A percentile compares a stretch with the other conserved stretches of the same genome.
These are phyloP conservation scores for Gavialis gangeticus DNA, from an alignment of 2,113 vertebrate genomes.

Conservation along the genomic window DNA sequence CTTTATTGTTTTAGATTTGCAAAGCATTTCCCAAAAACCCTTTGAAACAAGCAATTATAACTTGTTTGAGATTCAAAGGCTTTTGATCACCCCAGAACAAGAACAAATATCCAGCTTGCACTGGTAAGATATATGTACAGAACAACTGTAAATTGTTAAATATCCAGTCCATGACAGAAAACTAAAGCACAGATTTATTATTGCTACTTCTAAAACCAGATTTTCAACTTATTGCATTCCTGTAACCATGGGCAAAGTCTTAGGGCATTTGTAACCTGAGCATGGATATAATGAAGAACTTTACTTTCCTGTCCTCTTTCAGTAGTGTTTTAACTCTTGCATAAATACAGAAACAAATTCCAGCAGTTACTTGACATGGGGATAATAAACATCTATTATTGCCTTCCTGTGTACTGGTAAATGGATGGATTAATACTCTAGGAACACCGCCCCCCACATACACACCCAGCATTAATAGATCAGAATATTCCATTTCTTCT, in stretches of 20 bases:
- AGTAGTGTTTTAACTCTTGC: neutral
- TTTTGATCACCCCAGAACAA: slow-evolving; percentile 41
- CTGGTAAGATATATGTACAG: neutral
- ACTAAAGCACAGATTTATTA: slow-evolving; percentile 17
- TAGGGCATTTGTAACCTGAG: neutral
- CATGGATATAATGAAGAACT: slow-evolving; percentile 27
- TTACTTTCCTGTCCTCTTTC: neutral
- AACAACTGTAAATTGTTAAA: slow-evolving; percentile 1
- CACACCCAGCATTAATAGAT: neutral
- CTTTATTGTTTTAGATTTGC: slow-evolving; percentile 43
- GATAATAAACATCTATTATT: neutral
- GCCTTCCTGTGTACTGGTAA: neutral
- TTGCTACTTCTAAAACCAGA: neutral
- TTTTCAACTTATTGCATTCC: slow-evolving; percentile 31
- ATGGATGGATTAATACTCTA: neutral
- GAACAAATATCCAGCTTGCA: slow-evolving; percentile 35
- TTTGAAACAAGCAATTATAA: slow-evolving; percentile 61
- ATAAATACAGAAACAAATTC: neutral
- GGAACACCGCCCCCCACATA: neutral
- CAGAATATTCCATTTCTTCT: neutral
- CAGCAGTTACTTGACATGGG: neutral
- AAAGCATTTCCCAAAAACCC: slow-evolving; percentile 30
- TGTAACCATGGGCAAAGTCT: neutral
- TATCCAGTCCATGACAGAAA: neutral
- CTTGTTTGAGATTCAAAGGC: slow-evolving; percentile 25